These are phyloP conservation scores for Dryococelus australis DNA, from an alignment of 2,888 invertebrate species.

Conservation along the genomic window DNA sequence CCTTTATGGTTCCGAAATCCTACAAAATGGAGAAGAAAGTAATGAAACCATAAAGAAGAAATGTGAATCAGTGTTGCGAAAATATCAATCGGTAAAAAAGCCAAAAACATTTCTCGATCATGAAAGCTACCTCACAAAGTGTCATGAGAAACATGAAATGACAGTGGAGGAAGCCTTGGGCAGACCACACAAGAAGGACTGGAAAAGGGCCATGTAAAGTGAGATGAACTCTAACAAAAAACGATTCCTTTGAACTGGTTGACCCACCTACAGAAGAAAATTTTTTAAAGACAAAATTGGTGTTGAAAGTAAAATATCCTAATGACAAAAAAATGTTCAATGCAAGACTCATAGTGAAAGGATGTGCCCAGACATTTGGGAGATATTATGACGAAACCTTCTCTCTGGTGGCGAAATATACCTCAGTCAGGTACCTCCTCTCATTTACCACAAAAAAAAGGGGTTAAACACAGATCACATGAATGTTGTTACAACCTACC, in stretches of 20 bases:
- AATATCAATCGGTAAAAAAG: not conserved
- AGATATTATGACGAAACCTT: too few species aligned
- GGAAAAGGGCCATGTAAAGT: not conserved
- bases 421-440: not conserved
- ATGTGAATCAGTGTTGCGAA: not conserved
- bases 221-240: not conserved
- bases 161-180: not conserved
- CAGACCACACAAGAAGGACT: not conserved
- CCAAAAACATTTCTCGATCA: not conserved
- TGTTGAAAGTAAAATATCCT: not conserved
- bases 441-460: not conserved
- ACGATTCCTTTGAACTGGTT: not conserved
- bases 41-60: not conserved
- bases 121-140: too few species aligned
- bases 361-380: not conserved
- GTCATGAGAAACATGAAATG: too few species aligned
- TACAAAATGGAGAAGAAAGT: not conserved
- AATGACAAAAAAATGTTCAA: not conserved
- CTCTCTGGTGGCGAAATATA: too few species aligned
- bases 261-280: not conserved
- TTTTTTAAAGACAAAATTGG: not conserved
- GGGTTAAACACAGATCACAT: not conserved
- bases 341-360: not conserved
- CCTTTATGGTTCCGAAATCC: not conserved
- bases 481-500: not conserved